Evolutionary conservation across 2,888 invertebrate genomes (phyloP), one percentile per base, ranked within the genome.

Genomic region (Miltochrista miniata): DNA sequence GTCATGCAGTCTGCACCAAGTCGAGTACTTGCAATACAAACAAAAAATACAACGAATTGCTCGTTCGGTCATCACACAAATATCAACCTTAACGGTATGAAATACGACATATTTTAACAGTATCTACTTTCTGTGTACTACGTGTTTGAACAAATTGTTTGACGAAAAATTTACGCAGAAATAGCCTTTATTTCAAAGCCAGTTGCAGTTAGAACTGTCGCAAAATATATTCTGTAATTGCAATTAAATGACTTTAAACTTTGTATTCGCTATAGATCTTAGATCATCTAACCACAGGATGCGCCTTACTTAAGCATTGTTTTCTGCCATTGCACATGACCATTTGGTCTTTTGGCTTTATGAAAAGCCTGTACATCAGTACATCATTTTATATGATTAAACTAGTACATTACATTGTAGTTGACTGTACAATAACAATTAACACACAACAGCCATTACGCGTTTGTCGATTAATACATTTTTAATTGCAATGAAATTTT

Each of bases 1-100:
- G 88, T 87, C 88, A 86, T 82, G 87, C 88, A 84, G 88, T 89
- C 88, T 89, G 74, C 78, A 60, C 70, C 68, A 67, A 59, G 71
- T 68, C 68, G 58, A 69, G 69, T 69, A 68, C 69, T 74, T 76
- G 72, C 74, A 81, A 73, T 76, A 76, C 72, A 72, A 80, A 76
- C 63, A 83, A 81, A 82, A 83, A 79, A 72, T 31, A 35, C 5
- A 49, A 65, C 59, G 60, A 48, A 31, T 50, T 40, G 38, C 33
- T 34, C 44, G 9, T 35, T 34, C 14, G 9, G 7, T 33, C 36
- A n/a, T 7, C 52, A 71, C 24, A 39, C 61, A 29, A 78, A 68
- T 68, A 48, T 59, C 50, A 61, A 67, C 72, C 61, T 70, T 82
- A 76, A 51, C 1, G 2, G 18, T 2, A 41, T 2, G 12, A 0